Evolutionary conservation across 2,113 vertebrate genomes (phyloP).

Genomic region (Carassius carassius): DNA sequence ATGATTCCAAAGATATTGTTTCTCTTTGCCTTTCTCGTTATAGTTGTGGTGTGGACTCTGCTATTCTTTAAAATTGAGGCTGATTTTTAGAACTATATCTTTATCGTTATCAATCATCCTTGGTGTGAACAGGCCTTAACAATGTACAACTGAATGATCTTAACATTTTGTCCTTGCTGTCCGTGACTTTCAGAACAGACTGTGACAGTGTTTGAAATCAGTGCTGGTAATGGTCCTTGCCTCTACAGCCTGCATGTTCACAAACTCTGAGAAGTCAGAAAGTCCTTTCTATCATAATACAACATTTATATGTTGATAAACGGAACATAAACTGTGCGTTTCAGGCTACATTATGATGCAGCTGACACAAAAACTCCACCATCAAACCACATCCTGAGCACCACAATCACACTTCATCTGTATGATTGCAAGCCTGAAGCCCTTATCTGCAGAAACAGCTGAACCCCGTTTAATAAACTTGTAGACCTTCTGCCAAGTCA

Average conservation of each 20-base stretch:
- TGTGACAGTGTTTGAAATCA: neutral
- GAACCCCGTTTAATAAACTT: neutral
- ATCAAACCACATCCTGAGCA: slow-evolving; percentile 12
- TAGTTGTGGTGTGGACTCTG: too few species aligned
- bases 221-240: neutral
- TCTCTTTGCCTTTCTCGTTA: too few species aligned
- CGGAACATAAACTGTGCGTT: neutral
- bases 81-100: too few species aligned
- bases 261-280: neutral
- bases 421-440: neutral
- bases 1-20: too few species aligned
- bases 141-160: neutral
- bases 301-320: neutral
- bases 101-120: too few species aligned
- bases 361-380: neutral
- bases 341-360: neutral
- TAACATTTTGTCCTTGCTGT: neutral
- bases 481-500: neutral
- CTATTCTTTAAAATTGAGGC: too few species aligned
- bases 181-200: neutral
- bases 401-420: neutral
- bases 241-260: neutral
- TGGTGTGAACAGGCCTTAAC: too few species aligned
- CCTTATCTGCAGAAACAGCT: neutral
- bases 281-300: neutral